These are phyloP conservation scores for Eulemur coronatus DNA, from an alignment of 2,797 vertebrate genomes.

Conservation along the genomic window DNA sequence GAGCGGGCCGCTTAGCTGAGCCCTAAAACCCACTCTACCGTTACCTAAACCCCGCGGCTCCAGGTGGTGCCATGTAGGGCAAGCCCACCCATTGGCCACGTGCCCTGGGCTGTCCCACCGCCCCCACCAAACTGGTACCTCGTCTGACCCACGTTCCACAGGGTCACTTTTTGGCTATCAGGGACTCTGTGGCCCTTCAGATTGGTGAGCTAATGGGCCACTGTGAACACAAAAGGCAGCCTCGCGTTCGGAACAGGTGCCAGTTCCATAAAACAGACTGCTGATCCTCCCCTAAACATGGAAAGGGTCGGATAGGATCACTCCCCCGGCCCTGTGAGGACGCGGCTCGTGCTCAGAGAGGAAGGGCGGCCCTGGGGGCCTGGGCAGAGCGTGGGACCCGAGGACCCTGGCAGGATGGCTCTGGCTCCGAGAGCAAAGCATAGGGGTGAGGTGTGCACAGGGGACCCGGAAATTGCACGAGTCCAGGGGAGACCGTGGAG, in stretches of 20 bases:
- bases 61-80: rapidly evolving
- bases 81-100: neutral
- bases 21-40: neutral
- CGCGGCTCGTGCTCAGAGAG: neutral
- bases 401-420: no score
- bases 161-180: neutral
- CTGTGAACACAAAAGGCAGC: neutral
- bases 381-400: no score
- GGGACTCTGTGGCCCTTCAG: neutral
- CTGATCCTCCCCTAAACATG: neutral
- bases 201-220: neutral
- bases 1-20: neutral
- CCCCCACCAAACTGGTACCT: neutral
- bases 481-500: neutral
- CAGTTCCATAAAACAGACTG: neutral
- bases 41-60: no score
- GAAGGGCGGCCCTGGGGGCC: no score
- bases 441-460: neutral
- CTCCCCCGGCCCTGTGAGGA: neutral
- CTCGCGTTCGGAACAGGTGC: neutral
- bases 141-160: neutral
- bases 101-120: no score
- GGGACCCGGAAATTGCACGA: no score
- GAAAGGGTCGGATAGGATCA: neutral
- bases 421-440: neutral